Evolutionary conservation across 2,113 vertebrate species (phyloP), one percentile per base, ranked within the genome.

Genomic region (Hemiscyllium ocellatum): DNA sequence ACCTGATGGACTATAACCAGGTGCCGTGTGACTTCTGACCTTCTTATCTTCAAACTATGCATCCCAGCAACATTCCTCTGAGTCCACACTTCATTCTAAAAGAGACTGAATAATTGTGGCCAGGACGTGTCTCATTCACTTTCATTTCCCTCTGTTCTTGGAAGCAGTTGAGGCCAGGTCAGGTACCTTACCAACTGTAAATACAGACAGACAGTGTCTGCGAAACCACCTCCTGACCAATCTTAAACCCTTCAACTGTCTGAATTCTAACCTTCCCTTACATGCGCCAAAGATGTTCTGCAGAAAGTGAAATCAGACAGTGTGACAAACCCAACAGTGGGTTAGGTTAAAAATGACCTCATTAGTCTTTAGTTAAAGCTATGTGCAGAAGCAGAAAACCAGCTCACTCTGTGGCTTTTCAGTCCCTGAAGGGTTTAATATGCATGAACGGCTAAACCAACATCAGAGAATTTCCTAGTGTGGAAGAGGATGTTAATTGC

Each of bases 401-500:
- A 95, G 69, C 68, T 72, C 10, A 12, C 89, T 93, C 29, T 22
- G 33, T 66, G 33, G 61, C 89, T 93, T 95, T 72, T 72, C 26
- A 52, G 42, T 72, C n/a, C 52, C 66, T 52, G 26, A 72, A 47
- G 42, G 69, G 94, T 95, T 70, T 72, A 95, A 52, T 95, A 95
- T 72, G 68, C 94, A 95, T 72, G 94, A 95, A 52, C 4, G 42
- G 68, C 68, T 95, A 76, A 95, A 70, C 68, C 47, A 95, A 95
- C 94, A 95, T 95, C 68, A 72, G 68, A 95, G 47, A 17, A 95
- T 70, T 70, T 95, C 94, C 47, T 33, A 52, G 68, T 72, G 94
- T 42, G 69, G 94, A 72, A 52, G 72, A 33, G 19, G 69, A 95
- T 70, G 94, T 95, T 95, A 95, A 95, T 95, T 95, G 94, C 94